Conservation (phyloP, 2,888 invertebrate species). For the Clostera curtula region DNA sequence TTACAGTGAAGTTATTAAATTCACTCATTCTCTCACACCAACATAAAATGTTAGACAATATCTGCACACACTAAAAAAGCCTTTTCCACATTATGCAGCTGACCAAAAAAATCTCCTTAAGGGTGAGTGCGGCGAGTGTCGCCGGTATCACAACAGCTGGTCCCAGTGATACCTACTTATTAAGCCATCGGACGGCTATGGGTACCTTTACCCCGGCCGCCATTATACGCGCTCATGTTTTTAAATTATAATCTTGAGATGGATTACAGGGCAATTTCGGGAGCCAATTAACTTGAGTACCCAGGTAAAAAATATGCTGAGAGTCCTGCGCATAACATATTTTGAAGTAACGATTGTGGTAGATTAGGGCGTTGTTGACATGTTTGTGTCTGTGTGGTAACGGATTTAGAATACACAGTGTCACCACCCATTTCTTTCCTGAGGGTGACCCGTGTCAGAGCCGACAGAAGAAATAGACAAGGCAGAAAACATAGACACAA, state of each 20-base stretch:
- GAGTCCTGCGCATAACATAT: neutral
- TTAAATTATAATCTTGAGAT: constrained; percentile 62
- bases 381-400: too few relatives aligned
- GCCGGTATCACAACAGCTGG: constrained; percentile 72
- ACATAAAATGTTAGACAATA: neutral
- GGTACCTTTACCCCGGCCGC: constrained; percentile 27
- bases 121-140: constrained; percentile 67
- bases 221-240: constrained; percentile 61
- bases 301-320: neutral
- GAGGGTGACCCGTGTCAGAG: too few relatives aligned
- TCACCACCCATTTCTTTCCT: too few relatives aligned
- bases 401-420: too few relatives aligned
- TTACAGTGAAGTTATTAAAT: too few relatives aligned
- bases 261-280: constrained; percentile 36
- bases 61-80: constrained; percentile 16
- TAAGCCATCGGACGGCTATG: constrained; percentile 56
- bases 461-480: too few relatives aligned
- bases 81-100: constrained; percentile 26
- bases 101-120: constrained; percentile 46
- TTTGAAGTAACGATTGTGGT: too few relatives aligned
- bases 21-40: too few relatives aligned
- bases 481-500: too few relatives aligned
- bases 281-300: constrained; percentile 33
- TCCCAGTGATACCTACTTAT: constrained; percentile 70
- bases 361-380: too few relatives aligned